Percentiles rank a stretch among this genome's conserved stretches.
These are phyloP conservation scores for Saguinus oedipus DNA, from an alignment of 2,797 vertebrate species.

Conservation along the genomic window DNA sequence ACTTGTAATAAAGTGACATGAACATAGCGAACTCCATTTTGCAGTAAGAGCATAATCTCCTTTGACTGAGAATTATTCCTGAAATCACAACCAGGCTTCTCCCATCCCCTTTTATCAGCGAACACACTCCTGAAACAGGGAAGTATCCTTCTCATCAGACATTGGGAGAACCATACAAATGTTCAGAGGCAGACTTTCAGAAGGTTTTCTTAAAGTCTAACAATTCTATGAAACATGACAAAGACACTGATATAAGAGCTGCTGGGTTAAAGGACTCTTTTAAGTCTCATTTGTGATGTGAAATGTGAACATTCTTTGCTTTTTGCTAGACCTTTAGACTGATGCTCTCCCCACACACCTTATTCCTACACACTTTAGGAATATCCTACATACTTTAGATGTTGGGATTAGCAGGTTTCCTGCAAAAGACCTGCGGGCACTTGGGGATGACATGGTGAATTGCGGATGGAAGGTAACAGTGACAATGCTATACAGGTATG, in stretches of 20 bases:
- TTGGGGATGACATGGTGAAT: not conserved
- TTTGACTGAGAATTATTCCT: not conserved
- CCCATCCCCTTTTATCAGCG: not conserved
- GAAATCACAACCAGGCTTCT: not conserved
- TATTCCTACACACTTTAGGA: not conserved
- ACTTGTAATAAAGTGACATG: not conserved
- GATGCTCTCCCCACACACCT: not conserved
- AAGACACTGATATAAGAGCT: not conserved
- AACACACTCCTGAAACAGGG: not conserved
- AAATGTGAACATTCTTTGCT: slow-evolving; percentile 1
- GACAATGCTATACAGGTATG: too few species aligned
- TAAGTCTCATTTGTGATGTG: not conserved
- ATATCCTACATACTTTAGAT: not conserved
- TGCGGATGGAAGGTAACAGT: not conserved
- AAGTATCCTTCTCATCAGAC: not conserved
- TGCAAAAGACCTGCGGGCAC: not conserved
- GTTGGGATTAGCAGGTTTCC: not conserved
- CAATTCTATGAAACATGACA: not conserved
- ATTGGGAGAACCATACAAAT: not conserved
- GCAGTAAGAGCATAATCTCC: not conserved
- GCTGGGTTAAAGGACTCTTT: not conserved
- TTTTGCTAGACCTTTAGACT: not conserved
- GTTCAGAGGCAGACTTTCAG: not conserved
- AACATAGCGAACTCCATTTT: not conserved
- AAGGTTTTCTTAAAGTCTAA: not conserved